Percentiles rank a stretch among this genome's conserved stretches.
These are phyloP conservation scores for Cavia aperea DNA, from an alignment of 2,113 vertebrate species.

Conservation along the genomic window DNA sequence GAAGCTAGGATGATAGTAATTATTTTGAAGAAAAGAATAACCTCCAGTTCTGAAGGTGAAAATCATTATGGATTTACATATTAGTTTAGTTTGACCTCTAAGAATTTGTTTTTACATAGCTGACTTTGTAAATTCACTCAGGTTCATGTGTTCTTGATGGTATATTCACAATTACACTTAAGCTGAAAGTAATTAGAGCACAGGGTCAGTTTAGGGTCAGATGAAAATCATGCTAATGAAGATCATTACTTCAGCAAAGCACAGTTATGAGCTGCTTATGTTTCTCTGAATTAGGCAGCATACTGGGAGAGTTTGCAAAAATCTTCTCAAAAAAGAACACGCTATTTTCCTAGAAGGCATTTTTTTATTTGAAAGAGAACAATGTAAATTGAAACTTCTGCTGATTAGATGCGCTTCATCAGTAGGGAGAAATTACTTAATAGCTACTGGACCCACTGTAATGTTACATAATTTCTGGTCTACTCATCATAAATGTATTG, in stretches of 20 bases:
- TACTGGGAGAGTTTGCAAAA: not conserved
- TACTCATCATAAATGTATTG: not conserved
- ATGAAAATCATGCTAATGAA: slow-evolving; percentile 45
- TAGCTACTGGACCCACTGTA: not conserved
- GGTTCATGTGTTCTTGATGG: slow-evolving; percentile 35
- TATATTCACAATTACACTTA: slow-evolving; percentile 55
- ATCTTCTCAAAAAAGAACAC: not conserved
- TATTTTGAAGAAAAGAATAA: slow-evolving; percentile 57
- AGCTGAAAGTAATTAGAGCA: slow-evolving; percentile 59
- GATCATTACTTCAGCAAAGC: not conserved
- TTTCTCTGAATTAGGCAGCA: slow-evolving; percentile 18
- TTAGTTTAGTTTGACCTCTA: slow-evolving; percentile 58
- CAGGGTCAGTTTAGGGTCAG: slow-evolving; percentile 54
- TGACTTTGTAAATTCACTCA: slow-evolving; percentile 55
- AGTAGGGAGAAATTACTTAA: not conserved
- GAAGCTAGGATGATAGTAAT: slow-evolving; percentile 58
- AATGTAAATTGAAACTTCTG: not conserved
- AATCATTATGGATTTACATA: slow-evolving; percentile 61
- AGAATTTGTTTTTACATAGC: slow-evolving; percentile 47
- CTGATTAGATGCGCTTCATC: not conserved
- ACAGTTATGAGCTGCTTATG: slow-evolving; percentile 17
- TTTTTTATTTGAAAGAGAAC: not conserved
- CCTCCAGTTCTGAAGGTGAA: slow-evolving; percentile 60
- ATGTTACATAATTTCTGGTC: not conserved
- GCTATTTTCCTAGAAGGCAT: slow-evolving; percentile 2